Evolutionary conservation across 37 sponge, comb jelly and placozoan genomes (phyloP).

Genomic region (Tethya wilhelma): DNA sequence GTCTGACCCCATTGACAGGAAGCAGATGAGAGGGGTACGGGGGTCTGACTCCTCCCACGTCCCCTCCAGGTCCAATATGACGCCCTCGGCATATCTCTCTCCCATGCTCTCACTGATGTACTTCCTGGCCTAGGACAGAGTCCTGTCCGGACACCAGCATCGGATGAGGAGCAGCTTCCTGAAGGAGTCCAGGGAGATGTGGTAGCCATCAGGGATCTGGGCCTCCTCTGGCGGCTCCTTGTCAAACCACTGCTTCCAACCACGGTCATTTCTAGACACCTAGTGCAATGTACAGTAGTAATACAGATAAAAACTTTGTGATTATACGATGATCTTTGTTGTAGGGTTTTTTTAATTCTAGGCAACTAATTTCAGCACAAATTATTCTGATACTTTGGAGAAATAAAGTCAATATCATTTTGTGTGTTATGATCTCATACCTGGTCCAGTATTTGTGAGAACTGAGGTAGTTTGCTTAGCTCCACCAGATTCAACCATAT

Average conservation of each 20-base stretch:
- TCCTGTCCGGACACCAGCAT: slow-evolving; percentile 98
- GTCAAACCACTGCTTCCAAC: slow-evolving; percentile 99
- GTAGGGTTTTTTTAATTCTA: too few species aligned
- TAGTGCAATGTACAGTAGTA: too few species aligned
- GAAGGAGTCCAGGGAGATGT: slow-evolving; percentile 90
- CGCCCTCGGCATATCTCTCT: slow-evolving; percentile 90
- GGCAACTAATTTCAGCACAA: too few species aligned
- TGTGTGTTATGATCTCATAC: slow-evolving; percentile 20
- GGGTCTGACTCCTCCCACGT: slow-evolving; percentile 88
- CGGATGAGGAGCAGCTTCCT: slow-evolving; percentile 88
- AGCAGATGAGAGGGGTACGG: slow-evolving; percentile 92
- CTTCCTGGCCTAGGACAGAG: slow-evolving; percentile 94
- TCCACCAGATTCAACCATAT: slow-evolving; percentile 98
- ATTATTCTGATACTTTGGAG: too few species aligned
- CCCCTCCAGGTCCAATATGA: slow-evolving; percentile 92
- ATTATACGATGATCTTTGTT: too few species aligned
- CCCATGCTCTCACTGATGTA: slow-evolving; percentile 95
- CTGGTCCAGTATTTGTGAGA: slow-evolving; percentile 95
- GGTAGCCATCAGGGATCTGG: slow-evolving; percentile 94
- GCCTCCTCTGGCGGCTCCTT: slow-evolving; percentile 97
- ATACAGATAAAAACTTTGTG: too few species aligned
- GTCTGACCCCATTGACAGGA: slow-evolving; percentile 98
- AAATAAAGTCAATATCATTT: too few species aligned
- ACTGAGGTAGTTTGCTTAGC: slow-evolving; percentile 89
- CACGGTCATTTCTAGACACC: slow-evolving; percentile 87